phyloP scores from a whole-genome alignment of 2,888 invertebrate species.

The Drosophila leonis region DNA sequence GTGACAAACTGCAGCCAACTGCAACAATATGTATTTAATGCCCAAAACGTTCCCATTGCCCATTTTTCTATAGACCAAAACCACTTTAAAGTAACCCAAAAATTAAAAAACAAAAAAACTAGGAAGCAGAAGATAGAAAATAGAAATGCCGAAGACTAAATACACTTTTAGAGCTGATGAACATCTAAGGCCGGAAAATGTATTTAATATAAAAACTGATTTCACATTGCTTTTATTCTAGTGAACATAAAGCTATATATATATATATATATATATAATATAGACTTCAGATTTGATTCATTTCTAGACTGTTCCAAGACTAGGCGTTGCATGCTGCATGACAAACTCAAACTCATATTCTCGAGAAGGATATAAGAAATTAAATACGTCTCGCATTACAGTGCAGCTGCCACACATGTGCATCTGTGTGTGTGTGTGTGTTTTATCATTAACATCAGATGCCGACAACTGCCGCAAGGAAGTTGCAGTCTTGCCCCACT shows the following conservation, averaged over 20 bases:
- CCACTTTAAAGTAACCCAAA: constrained; percentile 30
- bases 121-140: constrained; percentile 1
- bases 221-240: no score
- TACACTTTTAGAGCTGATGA: not conserved
- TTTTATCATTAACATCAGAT: constrained; percentile 56
- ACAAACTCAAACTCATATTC: not conserved
- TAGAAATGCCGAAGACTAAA: not conserved
- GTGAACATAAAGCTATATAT: no score
- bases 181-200: no score
- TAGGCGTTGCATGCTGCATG: not conserved
- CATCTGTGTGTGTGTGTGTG: constrained; percentile 6
- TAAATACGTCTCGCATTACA: constrained; percentile 54
- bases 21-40: constrained; percentile 34
- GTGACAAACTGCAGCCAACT: constrained; percentile 42
- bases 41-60: constrained; percentile 25
- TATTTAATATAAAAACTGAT: no score
- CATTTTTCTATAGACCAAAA: constrained; percentile 25
- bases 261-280: not conserved
- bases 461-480: constrained; percentile 42
- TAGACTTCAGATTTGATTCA: not conserved
- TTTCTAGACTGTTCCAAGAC: not conserved
- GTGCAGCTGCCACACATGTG: constrained; percentile 45
- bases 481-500: constrained; percentile 34
- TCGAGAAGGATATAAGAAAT: constrained; percentile 4
- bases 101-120: constrained; percentile 16